phyloP scores from a whole-genome alignment of 35 echinoderm and acorn worm species.

The Stichopus chloronotus region DNA sequence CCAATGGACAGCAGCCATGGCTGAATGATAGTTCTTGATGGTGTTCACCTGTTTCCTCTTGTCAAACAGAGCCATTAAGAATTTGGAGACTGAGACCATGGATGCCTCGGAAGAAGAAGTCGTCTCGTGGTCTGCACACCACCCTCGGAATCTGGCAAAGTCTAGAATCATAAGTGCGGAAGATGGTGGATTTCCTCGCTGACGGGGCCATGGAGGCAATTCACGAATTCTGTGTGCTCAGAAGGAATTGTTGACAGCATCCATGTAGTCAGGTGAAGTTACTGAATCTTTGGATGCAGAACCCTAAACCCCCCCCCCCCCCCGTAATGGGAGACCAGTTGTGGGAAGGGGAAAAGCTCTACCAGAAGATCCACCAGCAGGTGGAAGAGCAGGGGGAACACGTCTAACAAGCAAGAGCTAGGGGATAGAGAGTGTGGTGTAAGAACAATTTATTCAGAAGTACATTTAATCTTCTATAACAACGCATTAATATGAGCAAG shows the following conservation, averaged over 20 bases:
- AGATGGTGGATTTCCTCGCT: background rate
- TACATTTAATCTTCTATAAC: too few relatives aligned
- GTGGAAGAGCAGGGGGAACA: background rate
- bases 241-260: background rate
- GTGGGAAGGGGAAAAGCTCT: background rate
- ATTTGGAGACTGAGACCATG: background rate
- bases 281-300: background rate
- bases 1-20: too few relatives aligned
- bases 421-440: too few relatives aligned
- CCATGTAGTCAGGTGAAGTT: background rate
- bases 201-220: background rate
- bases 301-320: too few relatives aligned
- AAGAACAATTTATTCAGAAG: too few relatives aligned
- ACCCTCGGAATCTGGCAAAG: background rate
- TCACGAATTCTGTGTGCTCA: background rate
- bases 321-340: background rate
- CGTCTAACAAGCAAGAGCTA: too few relatives aligned
- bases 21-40: too few relatives aligned
- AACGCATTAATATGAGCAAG: too few relatives aligned
- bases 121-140: background rate
- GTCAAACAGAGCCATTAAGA: background rate
- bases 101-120: background rate
- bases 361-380: background rate
- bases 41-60: too few relatives aligned
- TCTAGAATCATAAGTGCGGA: background rate